Evolutionary conservation across 2,888 invertebrate species (phyloP).

Genomic region (Esperia sulphurella): DNA sequence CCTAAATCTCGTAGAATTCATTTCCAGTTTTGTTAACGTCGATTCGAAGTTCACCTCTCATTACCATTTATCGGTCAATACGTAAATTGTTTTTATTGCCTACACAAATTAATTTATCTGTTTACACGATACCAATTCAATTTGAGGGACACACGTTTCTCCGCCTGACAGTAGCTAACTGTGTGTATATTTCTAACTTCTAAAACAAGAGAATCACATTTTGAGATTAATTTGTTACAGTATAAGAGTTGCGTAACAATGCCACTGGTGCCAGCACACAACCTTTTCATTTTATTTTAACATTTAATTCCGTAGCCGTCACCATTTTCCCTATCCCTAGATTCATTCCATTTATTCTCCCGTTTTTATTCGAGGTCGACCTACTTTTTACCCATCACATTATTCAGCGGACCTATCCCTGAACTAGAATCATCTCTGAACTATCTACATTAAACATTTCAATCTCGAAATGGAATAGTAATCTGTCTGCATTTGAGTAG

Average conservation of each 20-base stretch:
- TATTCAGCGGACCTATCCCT: conserved; percentile 25
- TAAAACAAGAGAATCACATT: not conserved
- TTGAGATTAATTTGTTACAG: not conserved
- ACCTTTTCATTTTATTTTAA: conserved; percentile 30
- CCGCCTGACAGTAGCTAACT: not conserved
- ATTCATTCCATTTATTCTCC: conserved; percentile 45
- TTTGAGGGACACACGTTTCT: not conserved
- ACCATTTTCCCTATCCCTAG: conserved; percentile 31
- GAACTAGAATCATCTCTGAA: conserved; percentile 12
- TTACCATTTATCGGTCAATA: not conserved
- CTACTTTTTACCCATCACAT: conserved; percentile 45
- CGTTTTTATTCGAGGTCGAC: conserved; percentile 40
- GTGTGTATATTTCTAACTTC: not conserved
- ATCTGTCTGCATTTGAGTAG: too few species aligned
- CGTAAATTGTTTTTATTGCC: not conserved
- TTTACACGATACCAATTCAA: not conserved
- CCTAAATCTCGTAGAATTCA: too few species aligned
- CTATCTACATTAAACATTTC: not conserved
- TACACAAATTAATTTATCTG: not conserved
- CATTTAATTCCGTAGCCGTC: conserved; percentile 26
- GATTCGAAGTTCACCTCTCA: not conserved
- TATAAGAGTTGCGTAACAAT: not conserved
- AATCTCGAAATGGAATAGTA: too few species aligned
- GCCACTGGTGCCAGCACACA: conserved; percentile 4
- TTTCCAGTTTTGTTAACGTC: too few species aligned